Evolutionary conservation across 2,113 vertebrate genomes (phyloP).

Genomic region (Cebus imitator): DNA sequence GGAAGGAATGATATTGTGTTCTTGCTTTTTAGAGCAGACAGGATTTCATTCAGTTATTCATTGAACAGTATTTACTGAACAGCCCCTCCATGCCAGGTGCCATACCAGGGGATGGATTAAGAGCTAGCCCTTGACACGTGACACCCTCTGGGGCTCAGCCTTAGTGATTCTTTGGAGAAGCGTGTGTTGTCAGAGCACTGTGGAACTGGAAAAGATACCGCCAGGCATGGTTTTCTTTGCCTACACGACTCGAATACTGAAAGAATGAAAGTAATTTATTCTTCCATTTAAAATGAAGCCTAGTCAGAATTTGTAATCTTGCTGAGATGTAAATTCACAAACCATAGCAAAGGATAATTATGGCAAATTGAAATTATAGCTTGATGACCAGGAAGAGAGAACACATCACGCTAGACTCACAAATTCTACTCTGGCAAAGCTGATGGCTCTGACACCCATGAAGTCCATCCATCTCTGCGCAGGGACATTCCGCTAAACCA

Average conservation of each 20-base stretch:
- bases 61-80: not conserved
- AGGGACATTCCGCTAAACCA: constrained; percentile 43
- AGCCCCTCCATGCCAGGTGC: not conserved
- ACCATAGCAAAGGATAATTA: not conserved
- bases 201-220: not conserved
- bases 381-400: constrained; percentile 12
- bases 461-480: not conserved
- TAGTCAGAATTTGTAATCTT: not conserved
- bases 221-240: not conserved
- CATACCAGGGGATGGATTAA: not conserved
- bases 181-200: not conserved
- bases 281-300: constrained; percentile 58
- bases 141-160: not conserved
- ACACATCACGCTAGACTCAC: not conserved
- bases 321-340: constrained; percentile 27
- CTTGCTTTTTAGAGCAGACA: not conserved
- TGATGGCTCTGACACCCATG: not conserved
- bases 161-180: not conserved
- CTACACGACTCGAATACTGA: not conserved
- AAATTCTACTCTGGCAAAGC: not conserved
- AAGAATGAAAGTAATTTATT: constrained; percentile 53
- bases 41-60: not conserved
- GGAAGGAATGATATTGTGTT: constrained; percentile 10
- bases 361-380: not conserved
- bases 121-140: not conserved